Conservation (phyloP, 2,113 vertebrate species). For the Bubo scandiacus region DNA sequence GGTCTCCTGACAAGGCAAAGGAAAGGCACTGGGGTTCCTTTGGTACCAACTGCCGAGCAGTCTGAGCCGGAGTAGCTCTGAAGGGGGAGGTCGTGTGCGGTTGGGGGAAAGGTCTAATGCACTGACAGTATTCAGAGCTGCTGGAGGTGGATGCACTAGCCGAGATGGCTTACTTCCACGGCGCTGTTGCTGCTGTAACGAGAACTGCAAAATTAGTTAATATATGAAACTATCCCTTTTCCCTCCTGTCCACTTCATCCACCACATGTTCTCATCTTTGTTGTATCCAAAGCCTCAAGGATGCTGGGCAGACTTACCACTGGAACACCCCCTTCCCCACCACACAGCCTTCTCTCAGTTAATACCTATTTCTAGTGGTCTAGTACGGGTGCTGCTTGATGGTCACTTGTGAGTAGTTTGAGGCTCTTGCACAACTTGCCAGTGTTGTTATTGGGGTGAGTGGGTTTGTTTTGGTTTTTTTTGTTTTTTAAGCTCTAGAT, state of each 20-base stretch:
- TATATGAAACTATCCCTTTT: neutral
- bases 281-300: neutral
- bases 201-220: conserved; percentile 44
- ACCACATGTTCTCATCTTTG: neutral
- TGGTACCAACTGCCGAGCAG: neutral
- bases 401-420: conserved; percentile 44
- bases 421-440: conserved; percentile 35
- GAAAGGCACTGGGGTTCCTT: neutral
- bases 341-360: neutral
- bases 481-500: neutral
- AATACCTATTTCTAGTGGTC: conserved; percentile 13
- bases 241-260: neutral
- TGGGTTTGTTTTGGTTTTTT: neutral
- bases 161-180: conserved; percentile 38
- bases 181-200: conserved; percentile 50
- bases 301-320: conserved; percentile 35
- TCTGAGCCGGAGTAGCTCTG: neutral
- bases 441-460: conserved; percentile 10
- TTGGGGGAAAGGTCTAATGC: conserved; percentile 4
- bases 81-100: neutral
- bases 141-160: conserved; percentile 50
- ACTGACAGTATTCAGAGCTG: conserved; percentile 51
- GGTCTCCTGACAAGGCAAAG: neutral
- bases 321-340: conserved; percentile 23
- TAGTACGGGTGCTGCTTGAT: conserved; percentile 20